These are phyloP conservation scores for Myiagra hebetior DNA, from an alignment of 2,113 vertebrate species.

Conservation along the genomic window DNA sequence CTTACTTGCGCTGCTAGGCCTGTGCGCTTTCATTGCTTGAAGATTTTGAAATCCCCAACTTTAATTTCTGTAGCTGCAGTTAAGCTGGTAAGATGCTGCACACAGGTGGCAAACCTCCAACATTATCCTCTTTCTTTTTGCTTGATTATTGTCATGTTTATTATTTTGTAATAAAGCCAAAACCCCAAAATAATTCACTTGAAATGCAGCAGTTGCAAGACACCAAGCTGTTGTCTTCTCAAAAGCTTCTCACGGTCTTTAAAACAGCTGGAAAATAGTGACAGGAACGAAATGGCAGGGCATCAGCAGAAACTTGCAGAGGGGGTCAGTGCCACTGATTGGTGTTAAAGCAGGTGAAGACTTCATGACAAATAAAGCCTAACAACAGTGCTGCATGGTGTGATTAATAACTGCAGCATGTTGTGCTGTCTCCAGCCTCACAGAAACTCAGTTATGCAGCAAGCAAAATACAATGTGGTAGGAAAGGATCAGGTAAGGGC, in stretches of 20 bases:
- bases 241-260: background rate
- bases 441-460: background rate
- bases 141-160: background rate
- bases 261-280: background rate
- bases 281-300: background rate
- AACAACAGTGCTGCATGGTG: background rate
- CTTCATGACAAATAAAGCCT: background rate
- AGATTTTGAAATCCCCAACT: background rate
- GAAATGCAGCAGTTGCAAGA: background rate
- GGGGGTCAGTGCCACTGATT: background rate
- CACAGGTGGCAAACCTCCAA: background rate
- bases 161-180: background rate
- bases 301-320: background rate
- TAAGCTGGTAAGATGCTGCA: background rate
- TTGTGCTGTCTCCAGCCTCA: background rate
- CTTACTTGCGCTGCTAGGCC: background rate
- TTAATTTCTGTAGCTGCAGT: background rate
- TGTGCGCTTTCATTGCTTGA: background rate
- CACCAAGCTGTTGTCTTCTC: background rate
- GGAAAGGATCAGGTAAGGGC: background rate
- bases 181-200: background rate
- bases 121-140: background rate
- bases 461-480: background rate
- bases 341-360: background rate
- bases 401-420: background rate